Conservation (phyloP, 2,797 vertebrate species). For the Gallirallus australis region DNA sequence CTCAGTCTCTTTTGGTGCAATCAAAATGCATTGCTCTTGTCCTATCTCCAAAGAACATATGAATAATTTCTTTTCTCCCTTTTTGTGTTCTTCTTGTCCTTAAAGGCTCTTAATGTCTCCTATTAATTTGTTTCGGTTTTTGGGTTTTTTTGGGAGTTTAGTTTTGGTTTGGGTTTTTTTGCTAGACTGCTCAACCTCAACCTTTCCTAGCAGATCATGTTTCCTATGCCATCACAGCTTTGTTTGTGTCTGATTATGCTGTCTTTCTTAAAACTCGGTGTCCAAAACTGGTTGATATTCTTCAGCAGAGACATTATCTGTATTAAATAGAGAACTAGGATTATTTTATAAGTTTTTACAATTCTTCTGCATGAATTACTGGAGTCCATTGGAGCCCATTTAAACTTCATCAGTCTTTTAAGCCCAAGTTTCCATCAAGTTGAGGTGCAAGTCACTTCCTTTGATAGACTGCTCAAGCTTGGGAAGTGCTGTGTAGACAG, state of each 20-base stretch:
- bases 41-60: not conserved
- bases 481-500: not conserved
- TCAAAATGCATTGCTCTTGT: conserved; percentile 21
- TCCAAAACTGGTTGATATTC: not conserved
- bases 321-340: not conserved
- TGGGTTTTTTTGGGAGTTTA: no score
- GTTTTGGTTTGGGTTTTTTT: not conserved
- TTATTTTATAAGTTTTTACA: not conserved
- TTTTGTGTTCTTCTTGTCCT: not conserved
- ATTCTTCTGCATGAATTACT: not conserved
- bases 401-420: not conserved
- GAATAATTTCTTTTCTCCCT: not conserved
- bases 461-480: not conserved
- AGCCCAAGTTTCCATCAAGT: not conserved
- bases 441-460: not conserved
- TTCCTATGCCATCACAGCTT: not conserved
- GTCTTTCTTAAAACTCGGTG: not conserved
- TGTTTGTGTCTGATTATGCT: not conserved
- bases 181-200: not conserved
- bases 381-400: not conserved
- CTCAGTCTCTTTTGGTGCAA: not conserved
- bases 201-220: not conserved
- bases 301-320: not conserved
- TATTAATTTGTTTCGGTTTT: not conserved
- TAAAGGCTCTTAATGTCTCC: not conserved